phyloP scores from a whole-genome alignment of 2,797 vertebrate genomes.

The Carapus acus region DNA sequence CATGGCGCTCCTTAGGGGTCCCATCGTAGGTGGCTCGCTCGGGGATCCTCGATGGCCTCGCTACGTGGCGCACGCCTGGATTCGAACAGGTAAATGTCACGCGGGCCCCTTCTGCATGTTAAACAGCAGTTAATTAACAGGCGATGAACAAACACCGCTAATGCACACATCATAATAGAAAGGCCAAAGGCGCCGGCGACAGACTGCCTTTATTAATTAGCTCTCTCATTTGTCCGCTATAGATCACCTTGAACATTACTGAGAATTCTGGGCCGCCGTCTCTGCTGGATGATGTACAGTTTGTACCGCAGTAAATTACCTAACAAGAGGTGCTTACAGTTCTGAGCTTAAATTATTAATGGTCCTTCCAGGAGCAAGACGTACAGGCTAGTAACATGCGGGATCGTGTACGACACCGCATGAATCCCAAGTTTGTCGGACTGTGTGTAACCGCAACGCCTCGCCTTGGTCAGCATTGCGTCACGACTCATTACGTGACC shows the following conservation, averaged over 20 bases:
- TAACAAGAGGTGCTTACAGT: slow-evolving; percentile 33
- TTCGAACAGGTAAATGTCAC: slow-evolving; percentile 27
- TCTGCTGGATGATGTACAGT: slow-evolving; percentile 36
- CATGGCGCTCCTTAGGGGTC: slow-evolving; percentile 43
- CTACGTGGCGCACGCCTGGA: slow-evolving; percentile 10
- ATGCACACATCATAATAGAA: slow-evolving; percentile 60
- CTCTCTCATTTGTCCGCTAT: slow-evolving; percentile 50
- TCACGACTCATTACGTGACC: background rate
- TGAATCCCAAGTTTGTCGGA: too few relatives aligned
- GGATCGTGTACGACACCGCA: background rate
- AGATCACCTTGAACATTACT: slow-evolving; percentile 60
- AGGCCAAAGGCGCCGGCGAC: slow-evolving; percentile 48
- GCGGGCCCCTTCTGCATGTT: slow-evolving; percentile 21
- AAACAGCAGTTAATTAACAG: slow-evolving; percentile 58
- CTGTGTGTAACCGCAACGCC: too few relatives aligned
- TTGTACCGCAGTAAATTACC: slow-evolving; percentile 31
- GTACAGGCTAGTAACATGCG: background rate
- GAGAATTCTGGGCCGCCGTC: slow-evolving; percentile 32
- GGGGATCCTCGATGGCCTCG: slow-evolving; percentile 30
- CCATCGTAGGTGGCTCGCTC: slow-evolving; percentile 28
- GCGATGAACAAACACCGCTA: slow-evolving; percentile 59
- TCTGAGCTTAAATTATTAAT: slow-evolving; percentile 30
- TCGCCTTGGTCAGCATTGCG: background rate
- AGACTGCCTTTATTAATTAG: slow-evolving; percentile 60
- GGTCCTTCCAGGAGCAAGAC: slow-evolving; percentile 12